These are phyloP conservation scores for Semnornis frantzii DNA, from an alignment of 2,113 vertebrate genomes.

Conservation along the genomic window DNA sequence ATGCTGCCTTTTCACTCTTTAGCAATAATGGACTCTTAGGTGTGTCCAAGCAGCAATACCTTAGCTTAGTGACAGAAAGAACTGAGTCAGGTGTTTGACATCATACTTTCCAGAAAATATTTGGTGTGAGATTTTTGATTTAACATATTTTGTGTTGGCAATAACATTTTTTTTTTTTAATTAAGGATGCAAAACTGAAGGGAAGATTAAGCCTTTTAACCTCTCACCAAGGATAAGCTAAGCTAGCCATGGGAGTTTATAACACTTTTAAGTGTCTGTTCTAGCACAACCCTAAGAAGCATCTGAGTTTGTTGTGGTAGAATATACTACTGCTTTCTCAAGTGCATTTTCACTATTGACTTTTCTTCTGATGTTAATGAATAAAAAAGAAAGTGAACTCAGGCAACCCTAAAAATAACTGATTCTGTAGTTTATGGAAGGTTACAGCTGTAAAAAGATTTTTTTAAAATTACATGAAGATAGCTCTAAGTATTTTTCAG, in stretches of 20 bases:
- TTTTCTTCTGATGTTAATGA: background rate
- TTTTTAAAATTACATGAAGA: fast-evolving
- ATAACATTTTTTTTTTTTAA: background rate
- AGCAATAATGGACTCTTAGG: background rate
- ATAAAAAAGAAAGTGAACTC: background rate
- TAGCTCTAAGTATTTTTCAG: background rate
- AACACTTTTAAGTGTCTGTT: background rate
- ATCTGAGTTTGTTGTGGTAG: background rate
- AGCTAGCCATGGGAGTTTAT: background rate
- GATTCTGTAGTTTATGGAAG: background rate
- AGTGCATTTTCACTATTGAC: background rate
- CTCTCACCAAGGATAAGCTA: background rate
- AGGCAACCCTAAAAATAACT: background rate
- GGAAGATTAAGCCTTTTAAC: background rate
- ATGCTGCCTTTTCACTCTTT: background rate
- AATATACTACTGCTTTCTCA: background rate
- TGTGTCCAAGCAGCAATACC: background rate
- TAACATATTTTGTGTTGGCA: background rate
- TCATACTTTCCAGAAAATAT: background rate
- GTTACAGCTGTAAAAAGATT: background rate
- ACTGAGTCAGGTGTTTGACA: conserved; percentile 1
- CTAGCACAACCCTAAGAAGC: background rate
- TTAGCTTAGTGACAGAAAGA: background rate
- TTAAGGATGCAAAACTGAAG: background rate
- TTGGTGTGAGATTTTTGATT: background rate